phyloP scores from a whole-genome alignment of 92 coral and sea anemone species.

The Porites cylindrica region DNA sequence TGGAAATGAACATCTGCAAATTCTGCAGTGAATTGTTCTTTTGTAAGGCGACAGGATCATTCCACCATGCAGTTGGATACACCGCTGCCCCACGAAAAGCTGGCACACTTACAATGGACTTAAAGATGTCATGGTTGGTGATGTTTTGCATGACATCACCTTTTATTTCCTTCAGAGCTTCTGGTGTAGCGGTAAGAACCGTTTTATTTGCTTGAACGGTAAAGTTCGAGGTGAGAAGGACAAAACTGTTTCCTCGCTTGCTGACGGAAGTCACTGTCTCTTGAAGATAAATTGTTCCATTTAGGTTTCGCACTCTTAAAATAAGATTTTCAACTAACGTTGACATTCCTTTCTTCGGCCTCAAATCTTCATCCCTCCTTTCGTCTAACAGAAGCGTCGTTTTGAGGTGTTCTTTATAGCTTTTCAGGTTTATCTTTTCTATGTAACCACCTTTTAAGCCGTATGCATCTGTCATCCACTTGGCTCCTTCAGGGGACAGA shows the following conservation, averaged over 20 bases:
- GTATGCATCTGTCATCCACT: slow-evolving; percentile 3
- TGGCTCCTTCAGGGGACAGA: slow-evolving; percentile 40
- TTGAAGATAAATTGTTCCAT: slow-evolving; percentile 16
- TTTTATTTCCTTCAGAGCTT: slow-evolving; percentile 20
- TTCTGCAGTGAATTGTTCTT: slow-evolving; percentile 5
- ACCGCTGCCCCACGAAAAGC: slow-evolving; percentile 52
- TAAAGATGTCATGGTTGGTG: slow-evolving; percentile 11
- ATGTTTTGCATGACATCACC: slow-evolving; percentile 34
- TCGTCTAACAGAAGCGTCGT: neutral
- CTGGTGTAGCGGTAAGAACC: slow-evolving; percentile 20
- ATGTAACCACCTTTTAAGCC: slow-evolving; percentile 38
- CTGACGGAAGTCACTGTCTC: slow-evolving; percentile 22
- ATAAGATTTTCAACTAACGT: neutral
- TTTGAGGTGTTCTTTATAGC: slow-evolving; percentile 10
- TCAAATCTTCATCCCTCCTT: rapidly evolving
- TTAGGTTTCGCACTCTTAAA: neutral
- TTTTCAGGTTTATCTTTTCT: slow-evolving; percentile 19
- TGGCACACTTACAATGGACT: slow-evolving; percentile 48
- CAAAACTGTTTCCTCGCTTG: slow-evolving; percentile 10
- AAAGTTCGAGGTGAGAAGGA: slow-evolving; percentile 13
- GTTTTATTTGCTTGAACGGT: slow-evolving; percentile 33
- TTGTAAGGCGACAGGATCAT: neutral
- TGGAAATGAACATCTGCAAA: slow-evolving; percentile 31
- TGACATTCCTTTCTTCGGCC: slow-evolving; percentile 31
- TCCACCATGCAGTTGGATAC: slow-evolving; percentile 39